Evolutionary conservation across 2,113 vertebrate species (phyloP).

Genomic region (Cyprinodon brontotheroides): DNA sequence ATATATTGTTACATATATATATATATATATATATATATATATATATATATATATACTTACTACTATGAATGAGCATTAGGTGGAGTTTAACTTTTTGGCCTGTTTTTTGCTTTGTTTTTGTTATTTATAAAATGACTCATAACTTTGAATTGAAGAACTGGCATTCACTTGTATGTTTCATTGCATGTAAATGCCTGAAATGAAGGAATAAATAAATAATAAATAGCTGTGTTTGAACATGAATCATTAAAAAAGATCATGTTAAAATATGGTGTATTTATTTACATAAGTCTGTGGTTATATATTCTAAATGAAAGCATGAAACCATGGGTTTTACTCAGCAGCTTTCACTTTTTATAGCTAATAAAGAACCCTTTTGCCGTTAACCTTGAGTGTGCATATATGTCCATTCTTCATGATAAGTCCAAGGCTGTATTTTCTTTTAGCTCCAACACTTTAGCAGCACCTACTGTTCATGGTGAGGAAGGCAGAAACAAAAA

Average conservation of each 20-base stretch:
- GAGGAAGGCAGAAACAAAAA: slow-evolving; percentile 5
- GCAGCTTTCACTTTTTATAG: background rate
- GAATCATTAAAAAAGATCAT: no score
- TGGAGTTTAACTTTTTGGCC: no score
- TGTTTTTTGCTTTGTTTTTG: no score
- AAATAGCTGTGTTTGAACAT: no score
- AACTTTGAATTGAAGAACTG: no score
- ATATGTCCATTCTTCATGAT: background rate
- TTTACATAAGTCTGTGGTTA: background rate
- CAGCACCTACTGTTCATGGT: slow-evolving; percentile 33
- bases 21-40: no score
- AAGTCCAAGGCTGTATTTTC: background rate
- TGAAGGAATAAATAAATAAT: background rate
- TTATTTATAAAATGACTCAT: no score
- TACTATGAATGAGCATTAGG: no score
- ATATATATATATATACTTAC: no score
- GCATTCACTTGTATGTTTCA: no score
- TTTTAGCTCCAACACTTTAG: slow-evolving; percentile 17
- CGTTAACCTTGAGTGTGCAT: background rate
- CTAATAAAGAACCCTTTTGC: background rate
- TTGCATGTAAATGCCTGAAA: background rate
- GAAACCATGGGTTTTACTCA: background rate
- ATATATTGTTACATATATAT: no score
- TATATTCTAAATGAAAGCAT: background rate
- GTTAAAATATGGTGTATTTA: no score